Base-by-base conservation (phyloP, 2,113 vertebrate species). In the Oreocharis arfaki region DNA sequence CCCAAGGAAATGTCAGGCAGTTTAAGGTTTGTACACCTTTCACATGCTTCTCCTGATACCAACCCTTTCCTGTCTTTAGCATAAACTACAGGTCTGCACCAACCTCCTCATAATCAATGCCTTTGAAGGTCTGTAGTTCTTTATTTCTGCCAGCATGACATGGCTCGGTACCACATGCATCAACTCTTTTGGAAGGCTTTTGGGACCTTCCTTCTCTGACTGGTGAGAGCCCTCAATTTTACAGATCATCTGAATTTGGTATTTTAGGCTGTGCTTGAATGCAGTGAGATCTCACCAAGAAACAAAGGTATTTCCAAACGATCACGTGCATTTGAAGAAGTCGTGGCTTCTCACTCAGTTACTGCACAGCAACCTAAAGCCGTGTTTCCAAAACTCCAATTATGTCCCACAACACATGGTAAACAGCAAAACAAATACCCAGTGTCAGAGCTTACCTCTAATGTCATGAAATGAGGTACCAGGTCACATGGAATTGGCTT, bases 1-100 rank as follows among this genome's bases (percentile, higher is more conserved):
- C 98, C 64, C 98, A 99, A 95, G 99, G 99, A 92, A 98, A 99
- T 9, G 50, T 99, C 95, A 98, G 99, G 69, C 99, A 99, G 93
- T 99, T 99, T 96, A 99, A 98, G 98, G 99, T 99, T 89, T 50
- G 96, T 95, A 74, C 57, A 75, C 21, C 7, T 70, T 76, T 86
- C 69, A 32, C 20, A 2, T 22, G 8, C 44, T 28, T 52, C n/a
- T 69, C n/a, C 73, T 37, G 10, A 13, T 60, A 49, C 21, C 41
- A 61, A 12, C 39, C 24, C 74, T 56, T 33, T 50, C 46, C 44
- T 50, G 24, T 12, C 30, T 57, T 76, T 23, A 61, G 61, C 30
- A 83, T 22, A 16, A 70, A 1, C 30, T 67, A 11, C 30, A 68
- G 53, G 11, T 82, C 68, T 91, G 61, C 35, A 33, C 5, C 30